Evolutionary conservation across 1,140 invertebrate genomes (phyloP), one percentile per base, ranked within the genome.

Genomic region (Manduca sexta): DNA sequence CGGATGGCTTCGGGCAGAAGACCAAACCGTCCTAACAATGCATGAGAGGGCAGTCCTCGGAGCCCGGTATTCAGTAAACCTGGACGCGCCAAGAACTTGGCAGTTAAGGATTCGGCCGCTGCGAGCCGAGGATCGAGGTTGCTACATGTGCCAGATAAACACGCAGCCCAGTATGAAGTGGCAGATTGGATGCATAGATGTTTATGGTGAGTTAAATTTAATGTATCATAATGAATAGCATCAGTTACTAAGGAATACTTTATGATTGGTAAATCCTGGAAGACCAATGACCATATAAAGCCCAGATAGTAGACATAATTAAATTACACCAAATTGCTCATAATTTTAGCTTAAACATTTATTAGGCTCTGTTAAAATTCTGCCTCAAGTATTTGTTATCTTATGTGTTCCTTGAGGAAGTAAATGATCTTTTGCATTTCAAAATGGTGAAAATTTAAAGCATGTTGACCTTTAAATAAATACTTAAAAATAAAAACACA

Each of bases 141-240:
- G 93, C 72, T 95, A 95, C 75, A 94, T 95, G 93, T 95, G 93
- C 68, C 93, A 95, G 86, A 92, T 97, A 60, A 97, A 97, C 83
- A 95, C 95, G 1, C 77, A 83, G 56, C 92, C 90, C 33, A 90
- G 91, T 13, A 96, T 97, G 93, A 94, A 92, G 67, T 95, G 92
- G 78, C 93, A 93, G 78, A 87, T 94, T 34, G 96, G 94, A 14
- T 96, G 95, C 76, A 91, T 97, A 35, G 93, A 96, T 74, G 94
- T 97, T 13, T 92, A 94, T 78, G 93, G 94, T 96, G 77, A 88
- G 84, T 69, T n/a, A n/a, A n/a, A n/a, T n/a, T n/a, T n/a, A n/a
- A n/a, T n/a, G n/a, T n/a, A n/a, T n/a, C n/a, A n/a, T n/a, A n/a
- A n/a, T n/a, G n/a, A n/a, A n/a, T n/a, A n/a, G n/a, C n/a, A n/a